Percentiles rank a stretch among this genome's conserved stretches.
Conservation (phyloP, 2,113 vertebrate species). For the Leucopsar rothschildi region DNA sequence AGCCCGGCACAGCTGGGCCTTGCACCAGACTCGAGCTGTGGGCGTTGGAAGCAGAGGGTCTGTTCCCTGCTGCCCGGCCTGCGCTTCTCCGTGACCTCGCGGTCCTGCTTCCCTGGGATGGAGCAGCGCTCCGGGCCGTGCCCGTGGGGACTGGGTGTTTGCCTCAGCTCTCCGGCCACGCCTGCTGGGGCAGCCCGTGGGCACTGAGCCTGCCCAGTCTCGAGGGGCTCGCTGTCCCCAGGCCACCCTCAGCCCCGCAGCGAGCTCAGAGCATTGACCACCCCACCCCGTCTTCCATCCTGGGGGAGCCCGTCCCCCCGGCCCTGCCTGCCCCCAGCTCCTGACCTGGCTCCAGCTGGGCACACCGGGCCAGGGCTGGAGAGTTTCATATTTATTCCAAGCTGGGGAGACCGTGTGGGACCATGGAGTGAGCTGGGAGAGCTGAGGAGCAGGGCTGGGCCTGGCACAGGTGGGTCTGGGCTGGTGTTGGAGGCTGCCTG, state of each 20-base stretch:
- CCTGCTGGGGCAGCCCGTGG: neutral
- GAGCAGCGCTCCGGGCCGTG: neutral
- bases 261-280: neutral
- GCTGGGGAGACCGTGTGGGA: fast-evolving
- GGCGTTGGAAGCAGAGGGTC: neutral
- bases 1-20: neutral
- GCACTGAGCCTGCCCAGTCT: neutral
- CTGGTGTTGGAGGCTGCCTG: neutral
- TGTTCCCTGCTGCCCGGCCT: neutral
- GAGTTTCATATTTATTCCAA: neutral
- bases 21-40: fast-evolving
- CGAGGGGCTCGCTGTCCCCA: fast-evolving
- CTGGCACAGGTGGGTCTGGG: neutral
- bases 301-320: neutral
- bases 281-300: fast-evolving
- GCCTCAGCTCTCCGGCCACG: fast-evolving
- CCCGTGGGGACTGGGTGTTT: fast-evolving
- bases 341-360: neutral
- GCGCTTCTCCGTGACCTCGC: fast-evolving
- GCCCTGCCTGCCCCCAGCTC: neutral
- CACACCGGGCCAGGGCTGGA: fast-evolving
- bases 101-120: neutral
- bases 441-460: neutral
- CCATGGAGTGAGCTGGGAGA: fast-evolving
- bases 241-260: fast-evolving